Evolutionary conservation across 1,140 invertebrate genomes (phyloP), one percentile per base, ranked within the genome.

Genomic region (Aphelenchoides fujianensis): DNA sequence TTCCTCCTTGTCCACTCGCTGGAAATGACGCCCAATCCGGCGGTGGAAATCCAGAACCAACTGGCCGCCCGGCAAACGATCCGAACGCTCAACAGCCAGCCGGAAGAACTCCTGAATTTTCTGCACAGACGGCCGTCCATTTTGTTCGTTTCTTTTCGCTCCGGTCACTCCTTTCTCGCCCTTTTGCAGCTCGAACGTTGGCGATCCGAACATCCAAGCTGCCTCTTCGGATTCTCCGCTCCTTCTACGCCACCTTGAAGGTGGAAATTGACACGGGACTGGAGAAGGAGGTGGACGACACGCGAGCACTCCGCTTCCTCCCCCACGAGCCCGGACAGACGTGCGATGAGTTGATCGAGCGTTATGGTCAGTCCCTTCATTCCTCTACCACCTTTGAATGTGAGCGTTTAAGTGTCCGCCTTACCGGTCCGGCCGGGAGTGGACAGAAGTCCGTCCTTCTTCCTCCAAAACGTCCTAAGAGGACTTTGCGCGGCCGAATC

Each of bases 141-240:
- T 59, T 59, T 59, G 55, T 59, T 30, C 28, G 55, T 59, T 59
- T 19, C 19, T 59, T 59, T 59, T 7, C n/a, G n/a, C n/a, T n/a
- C n/a, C n/a, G n/a, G 28, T 59, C 23, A 16, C 34, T 59, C 5
- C 34, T 19, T 19, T 30, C 28, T 59, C 41, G 55, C 7, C 55
- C 28, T 19, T 5, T 59, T 59, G 28, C 19, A 59, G 55, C 34
- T 59, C 55, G 5, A 5, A 59, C 27, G 34, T 5, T 59, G 5
- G 12, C 5, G 55, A 59, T 59, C 23, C 55, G 19, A 7, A 5
- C 19, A 32, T 59, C 27, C 19, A 7, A 32, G 23, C 5, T 5
- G 55, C 55, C n/a, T 5, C 23, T 59, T 7, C 55, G 55, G 5
- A 23, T 59, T 59, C 55, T 59, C 23, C 55, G 19, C 28, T 5